Base-by-base conservation (phyloP, 1,140 invertebrate genomes). In the Mamestra configurata region DNA sequence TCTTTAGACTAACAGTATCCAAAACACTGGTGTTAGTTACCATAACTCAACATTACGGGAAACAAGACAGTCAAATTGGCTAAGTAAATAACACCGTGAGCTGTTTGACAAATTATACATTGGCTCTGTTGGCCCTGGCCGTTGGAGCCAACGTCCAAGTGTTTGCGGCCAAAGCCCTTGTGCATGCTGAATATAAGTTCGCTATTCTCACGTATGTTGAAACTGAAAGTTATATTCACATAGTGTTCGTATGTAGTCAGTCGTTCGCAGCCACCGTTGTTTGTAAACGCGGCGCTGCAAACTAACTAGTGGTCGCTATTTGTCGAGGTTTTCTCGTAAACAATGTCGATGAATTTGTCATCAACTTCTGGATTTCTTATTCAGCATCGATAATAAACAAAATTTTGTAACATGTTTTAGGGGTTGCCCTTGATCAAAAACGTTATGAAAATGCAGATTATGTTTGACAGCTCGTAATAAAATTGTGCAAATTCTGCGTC, bases 271-370 rank as follows among this genome's bases (percentile, higher is more conserved):
- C 78, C 85, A 81, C 81, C 76, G 84, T 88, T 89, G 90, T 90
- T 92, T 90, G 90, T 90, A 90, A 92, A 90, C 85, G 86, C 80
- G 82, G 84, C 86, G 55, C 82, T 88, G 83, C 87, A 89, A 86
- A 86, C 80, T 83, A 79, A 73, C 73, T 89, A 91, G 84, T 82
- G 87, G 24, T 81, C 81, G 79, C 57, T 68, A 20, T 31, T 15
- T 73, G 53, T 55, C 75, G 76, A 66, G 13, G 64, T 68, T 78
- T 72, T 73, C 7, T 15, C 49, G 49, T 81, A 81, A 81, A 81
- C 79, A 81, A 59, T 78, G 35, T 81, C 80, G 80, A 81, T 79
- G 35, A 37, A 64, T 73, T 80, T 59, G 5, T 73, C 35, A 6
- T 57, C n/a, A 11, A 59, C 10, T 22, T 22, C 13, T 20, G 11